Base-by-base conservation (phyloP, 53 echinoderm and acorn worm species). In the Temnopleurus reevesii region DNA sequence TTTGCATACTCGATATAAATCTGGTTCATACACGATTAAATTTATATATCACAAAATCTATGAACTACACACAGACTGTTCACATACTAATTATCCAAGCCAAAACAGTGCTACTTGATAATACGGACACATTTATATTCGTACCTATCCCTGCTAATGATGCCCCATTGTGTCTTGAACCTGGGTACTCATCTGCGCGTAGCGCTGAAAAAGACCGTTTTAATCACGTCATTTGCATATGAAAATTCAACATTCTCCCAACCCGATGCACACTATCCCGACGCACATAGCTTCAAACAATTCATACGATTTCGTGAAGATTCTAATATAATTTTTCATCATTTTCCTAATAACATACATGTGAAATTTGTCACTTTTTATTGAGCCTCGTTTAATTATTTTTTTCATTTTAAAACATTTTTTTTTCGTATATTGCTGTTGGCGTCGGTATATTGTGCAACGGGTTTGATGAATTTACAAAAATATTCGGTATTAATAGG, bases 161-260 rank as follows among this genome's bases (percentile, higher is more conserved):
- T 8, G 88, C 46, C 71, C 71, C 88, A 87, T 66, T 49, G 55
- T 66, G 88, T 25, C 53, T 45, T 51, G 65, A 35, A 29, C 66
- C 71, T 13, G 26, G 29, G 4, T 29, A n/a, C 34, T 66, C 88
- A 46, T 87, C 88, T 47, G 88, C 66, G 88, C 71, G 66, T 30
- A 87, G 71, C 71, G 65, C 88, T 87, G 88, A 87, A 66, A 54
- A 66, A 87, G 71, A 71, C 71, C 66, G 88, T 66, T 57, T 87
- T 51, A 66, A 71, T 87, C 33, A 87, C 53, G 88, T 87, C 88
- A 87, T 87, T 87, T 87, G 79, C 79, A 79, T 79, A 79, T 79
- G 79, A 79, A 79, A 79, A 47, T 47, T 71, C 23, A 71, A 7
- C 30, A 13, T 21, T 38, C 5, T 0, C 21, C 71, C 41, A 71